Percentiles rank a stretch among this genome's conserved stretches.
phyloP scores from a whole-genome alignment of 2,888 invertebrate genomes.

The Oxystoma pomonae region DNA sequence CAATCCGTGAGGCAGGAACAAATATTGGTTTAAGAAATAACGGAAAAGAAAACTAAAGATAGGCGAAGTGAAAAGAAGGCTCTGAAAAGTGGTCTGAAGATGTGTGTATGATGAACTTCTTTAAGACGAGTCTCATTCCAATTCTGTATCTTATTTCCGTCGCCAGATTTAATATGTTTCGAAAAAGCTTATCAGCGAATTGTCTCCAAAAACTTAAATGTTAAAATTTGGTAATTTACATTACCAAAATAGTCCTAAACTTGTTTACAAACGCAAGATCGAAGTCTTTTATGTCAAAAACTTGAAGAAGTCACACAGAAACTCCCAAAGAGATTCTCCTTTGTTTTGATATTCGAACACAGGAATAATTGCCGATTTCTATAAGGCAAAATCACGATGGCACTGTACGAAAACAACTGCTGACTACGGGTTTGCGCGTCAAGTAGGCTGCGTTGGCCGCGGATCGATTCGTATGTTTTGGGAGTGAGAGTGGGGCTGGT shows the following conservation, averaged over 20 bases:
- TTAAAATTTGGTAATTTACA: not conserved
- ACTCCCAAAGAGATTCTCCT: not conserved
- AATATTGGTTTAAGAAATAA: slow-evolving; percentile 10
- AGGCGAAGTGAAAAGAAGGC: slow-evolving; percentile 8
- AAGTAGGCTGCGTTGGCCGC: not conserved
- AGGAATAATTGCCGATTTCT: not conserved
- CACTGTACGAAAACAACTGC: not conserved
- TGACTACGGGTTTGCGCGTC: not conserved
- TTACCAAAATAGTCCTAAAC: not conserved
- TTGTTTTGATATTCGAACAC: not conserved
- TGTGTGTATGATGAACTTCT: slow-evolving; percentile 71
- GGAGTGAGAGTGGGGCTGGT: not conserved
- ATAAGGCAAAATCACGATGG: not conserved
- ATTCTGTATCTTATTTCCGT: slow-evolving; percentile 60
- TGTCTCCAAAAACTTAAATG: not conserved
- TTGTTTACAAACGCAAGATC: not conserved
- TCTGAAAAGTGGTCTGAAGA: slow-evolving; percentile 77
- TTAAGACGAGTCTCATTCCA: slow-evolving; percentile 74
- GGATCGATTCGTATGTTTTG: not conserved
- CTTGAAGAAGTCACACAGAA: too few relatives aligned
- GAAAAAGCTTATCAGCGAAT: not conserved
- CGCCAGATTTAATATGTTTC: slow-evolving; percentile 51
- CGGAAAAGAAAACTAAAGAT: slow-evolving; percentile 23
- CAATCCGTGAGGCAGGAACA: not conserved
- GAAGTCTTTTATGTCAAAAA: not conserved